A percentile compares a stretch with the other conserved stretches of the same genome.
These are phyloP conservation scores for Scophthalmus maximus DNA, from an alignment of 2,113 vertebrate species.

Conservation along the genomic window DNA sequence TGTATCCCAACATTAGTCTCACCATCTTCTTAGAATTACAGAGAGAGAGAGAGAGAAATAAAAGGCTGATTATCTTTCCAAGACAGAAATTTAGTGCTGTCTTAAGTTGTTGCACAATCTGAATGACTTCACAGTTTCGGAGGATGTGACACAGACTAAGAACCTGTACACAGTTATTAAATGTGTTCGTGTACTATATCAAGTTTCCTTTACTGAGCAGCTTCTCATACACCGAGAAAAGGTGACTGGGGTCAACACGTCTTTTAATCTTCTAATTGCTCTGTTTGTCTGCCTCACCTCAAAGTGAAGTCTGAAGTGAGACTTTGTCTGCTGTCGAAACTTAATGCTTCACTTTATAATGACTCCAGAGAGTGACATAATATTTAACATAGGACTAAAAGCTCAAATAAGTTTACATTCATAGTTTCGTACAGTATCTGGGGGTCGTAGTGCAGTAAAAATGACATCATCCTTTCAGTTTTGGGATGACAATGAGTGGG, in stretches of 20 bases:
- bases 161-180: slow-evolving; percentile 36
- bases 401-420: background rate
- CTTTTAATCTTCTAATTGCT: slow-evolving; percentile 17
- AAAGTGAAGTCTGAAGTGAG: slow-evolving; percentile 16
- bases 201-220: slow-evolving; percentile 20
- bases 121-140: slow-evolving; percentile 14
- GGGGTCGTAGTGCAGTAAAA: background rate
- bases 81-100: background rate
- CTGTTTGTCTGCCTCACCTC: slow-evolving; percentile 19
- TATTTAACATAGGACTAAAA: slow-evolving; percentile 3
- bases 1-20: background rate
- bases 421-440: background rate
- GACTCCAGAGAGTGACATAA: slow-evolving; percentile 4
- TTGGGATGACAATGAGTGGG: background rate
- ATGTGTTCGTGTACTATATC: slow-evolving; percentile 23
- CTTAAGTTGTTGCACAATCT: slow-evolving; percentile 6
- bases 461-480: background rate
- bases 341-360: background rate
- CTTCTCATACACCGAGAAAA: slow-evolving; percentile 7
- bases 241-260: background rate
- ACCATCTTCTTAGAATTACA: background rate
- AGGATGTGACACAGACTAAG: slow-evolving; percentile 40
- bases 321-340: slow-evolving; percentile 27
- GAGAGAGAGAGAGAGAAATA: background rate
- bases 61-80: background rate